Evolutionary conservation across 2,888 invertebrate genomes (phyloP).

Genomic region (Hyposoter dolosus): DNA sequence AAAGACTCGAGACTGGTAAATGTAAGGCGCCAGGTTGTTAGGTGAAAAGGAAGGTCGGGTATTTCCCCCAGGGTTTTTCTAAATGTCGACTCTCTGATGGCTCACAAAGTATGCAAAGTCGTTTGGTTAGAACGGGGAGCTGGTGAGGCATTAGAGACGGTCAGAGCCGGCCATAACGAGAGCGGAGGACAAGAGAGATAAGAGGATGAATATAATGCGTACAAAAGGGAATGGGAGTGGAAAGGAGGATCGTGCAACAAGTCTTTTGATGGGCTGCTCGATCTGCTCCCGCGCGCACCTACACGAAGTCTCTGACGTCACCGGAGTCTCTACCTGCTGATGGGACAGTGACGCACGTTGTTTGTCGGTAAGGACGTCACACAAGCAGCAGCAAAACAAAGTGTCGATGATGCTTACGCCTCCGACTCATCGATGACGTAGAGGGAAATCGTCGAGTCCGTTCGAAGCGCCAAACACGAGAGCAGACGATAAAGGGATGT

Average conservation of each 20-base stretch:
- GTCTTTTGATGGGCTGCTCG: conserved; percentile 66
- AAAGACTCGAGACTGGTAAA: background rate
- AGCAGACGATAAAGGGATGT: background rate
- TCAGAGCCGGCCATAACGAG: conserved; percentile 17
- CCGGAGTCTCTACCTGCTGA: conserved; percentile 67
- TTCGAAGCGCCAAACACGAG: background rate
- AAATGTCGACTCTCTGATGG: conserved; percentile 14
- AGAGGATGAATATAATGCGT: conserved; percentile 6
- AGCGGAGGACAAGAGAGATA: conserved; percentile 29
- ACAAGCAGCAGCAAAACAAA: conserved; percentile 70
- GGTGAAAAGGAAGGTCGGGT: conserved; percentile 17
- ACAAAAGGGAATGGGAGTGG: conserved; percentile 19
- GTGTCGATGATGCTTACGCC: conserved; percentile 16
- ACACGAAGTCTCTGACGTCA: conserved; percentile 73
- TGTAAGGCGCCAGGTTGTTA: background rate
- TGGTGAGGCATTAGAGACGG: background rate
- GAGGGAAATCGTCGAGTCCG: background rate
- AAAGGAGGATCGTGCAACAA: conserved; percentile 77
- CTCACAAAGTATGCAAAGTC: conserved; percentile 24
- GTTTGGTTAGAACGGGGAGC: background rate
- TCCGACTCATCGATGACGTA: conserved; percentile 57
- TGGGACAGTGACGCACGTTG: conserved; percentile 78
- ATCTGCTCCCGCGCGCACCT: conserved; percentile 58
- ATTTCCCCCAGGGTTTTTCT: conserved; percentile 44
- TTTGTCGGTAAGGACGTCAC: conserved; percentile 78